phyloP scores from a whole-genome alignment of 2,113 vertebrate genomes.

The Cacatua alba region DNA sequence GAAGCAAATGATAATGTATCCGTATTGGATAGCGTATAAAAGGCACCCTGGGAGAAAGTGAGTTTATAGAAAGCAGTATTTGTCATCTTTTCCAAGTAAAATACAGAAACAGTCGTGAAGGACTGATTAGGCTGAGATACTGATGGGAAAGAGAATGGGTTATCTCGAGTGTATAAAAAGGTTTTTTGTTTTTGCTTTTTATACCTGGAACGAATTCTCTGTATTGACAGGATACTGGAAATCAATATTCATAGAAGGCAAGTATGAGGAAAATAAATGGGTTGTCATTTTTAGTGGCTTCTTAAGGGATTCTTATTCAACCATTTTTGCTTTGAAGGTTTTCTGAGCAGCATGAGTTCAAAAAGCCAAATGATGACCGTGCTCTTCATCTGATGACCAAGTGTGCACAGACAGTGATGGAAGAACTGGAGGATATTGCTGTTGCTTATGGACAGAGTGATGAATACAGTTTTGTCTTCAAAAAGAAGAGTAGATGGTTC shows the following conservation, averaged over 20 bases:
- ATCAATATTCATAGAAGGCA: neutral
- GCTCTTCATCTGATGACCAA: slow-evolving; percentile 89
- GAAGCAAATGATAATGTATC: neutral
- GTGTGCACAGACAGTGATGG: slow-evolving; percentile 91
- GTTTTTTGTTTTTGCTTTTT: neutral
- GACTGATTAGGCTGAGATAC: neutral
- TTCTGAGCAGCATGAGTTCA: slow-evolving; percentile 89
- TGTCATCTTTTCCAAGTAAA: neutral
- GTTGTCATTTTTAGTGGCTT: neutral
- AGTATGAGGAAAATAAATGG: neutral
- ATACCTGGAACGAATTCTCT: neutral
- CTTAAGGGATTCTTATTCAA: neutral
- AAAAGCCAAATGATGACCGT: slow-evolving; percentile 91
- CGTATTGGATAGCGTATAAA: neutral
- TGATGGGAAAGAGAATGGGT: neutral
- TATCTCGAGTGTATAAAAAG: neutral
- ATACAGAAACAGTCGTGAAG: neutral
- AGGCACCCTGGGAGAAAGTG: neutral
- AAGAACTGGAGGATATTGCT: slow-evolving; percentile 89
- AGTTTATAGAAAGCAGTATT: neutral
- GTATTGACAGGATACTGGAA: neutral
- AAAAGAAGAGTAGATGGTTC: slow-evolving; percentile 89
- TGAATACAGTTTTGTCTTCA: slow-evolving; percentile 98
- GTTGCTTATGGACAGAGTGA: slow-evolving; percentile 97
- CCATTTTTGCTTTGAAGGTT: slow-evolving; percentile 77